phyloP scores from a whole-genome alignment of 2,888 invertebrate genomes.

The Stenurella melanura region DNA sequence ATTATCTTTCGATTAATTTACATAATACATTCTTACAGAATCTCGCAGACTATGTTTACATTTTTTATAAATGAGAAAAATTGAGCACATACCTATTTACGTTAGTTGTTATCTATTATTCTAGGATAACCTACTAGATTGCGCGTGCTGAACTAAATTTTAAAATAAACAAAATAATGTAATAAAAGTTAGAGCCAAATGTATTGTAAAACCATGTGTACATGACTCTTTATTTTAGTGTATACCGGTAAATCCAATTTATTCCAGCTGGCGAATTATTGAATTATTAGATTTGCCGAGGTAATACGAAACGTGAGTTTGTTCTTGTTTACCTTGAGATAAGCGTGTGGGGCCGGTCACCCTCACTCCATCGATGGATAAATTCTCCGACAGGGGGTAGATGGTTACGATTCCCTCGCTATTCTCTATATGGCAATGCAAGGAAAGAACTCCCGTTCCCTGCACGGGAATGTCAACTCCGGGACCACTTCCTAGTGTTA shows the following conservation, averaged over 20 bases:
- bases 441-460: conserved; percentile 89
- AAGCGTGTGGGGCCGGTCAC: conserved; percentile 84
- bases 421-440: conserved; percentile 93
- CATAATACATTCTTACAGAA: too few species aligned
- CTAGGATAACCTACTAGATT: background rate
- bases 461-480: conserved; percentile 89
- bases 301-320: conserved; percentile 14
- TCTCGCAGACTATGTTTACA: too few species aligned
- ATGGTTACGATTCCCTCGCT: conserved; percentile 89
- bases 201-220: background rate
- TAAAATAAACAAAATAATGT: conserved; percentile 18
- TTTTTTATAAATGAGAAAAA: background rate
- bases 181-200: background rate
- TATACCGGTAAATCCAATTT: background rate
- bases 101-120: background rate
- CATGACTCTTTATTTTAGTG: background rate
- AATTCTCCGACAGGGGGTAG: conserved; percentile 78
- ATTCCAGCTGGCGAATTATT: background rate
- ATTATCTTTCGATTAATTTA: too few species aligned
- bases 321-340: conserved; percentile 81
- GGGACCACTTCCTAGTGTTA: conserved; percentile 86
- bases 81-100: background rate
- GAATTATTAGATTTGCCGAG: background rate
- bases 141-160: background rate
- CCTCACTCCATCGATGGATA: conserved; percentile 83